phyloP scores from a whole-genome alignment of 2,113 vertebrate genomes.

The Ailurus styani region DNA sequence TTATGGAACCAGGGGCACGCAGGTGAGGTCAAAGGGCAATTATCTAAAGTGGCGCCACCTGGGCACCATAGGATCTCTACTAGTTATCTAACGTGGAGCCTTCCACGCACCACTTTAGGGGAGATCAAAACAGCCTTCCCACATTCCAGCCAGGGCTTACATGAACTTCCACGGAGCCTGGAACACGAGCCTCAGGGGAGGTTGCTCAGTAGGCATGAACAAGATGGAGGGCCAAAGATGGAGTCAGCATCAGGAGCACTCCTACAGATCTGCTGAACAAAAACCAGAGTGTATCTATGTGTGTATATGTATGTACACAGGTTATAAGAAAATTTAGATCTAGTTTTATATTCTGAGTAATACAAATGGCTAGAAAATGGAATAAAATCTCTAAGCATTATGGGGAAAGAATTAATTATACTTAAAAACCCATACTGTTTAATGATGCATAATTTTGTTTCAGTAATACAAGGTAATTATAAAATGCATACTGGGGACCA shows the following conservation, averaged over 20 bases:
- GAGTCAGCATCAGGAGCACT: neutral
- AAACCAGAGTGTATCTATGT: neutral
- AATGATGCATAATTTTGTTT: neutral
- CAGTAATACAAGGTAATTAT: neutral
- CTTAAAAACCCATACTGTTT: neutral
- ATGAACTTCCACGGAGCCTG: neutral
- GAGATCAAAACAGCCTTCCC: neutral
- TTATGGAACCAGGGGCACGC: neutral
- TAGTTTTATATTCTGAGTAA: neutral
- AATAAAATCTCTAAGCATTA: neutral
- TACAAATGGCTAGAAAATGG: neutral
- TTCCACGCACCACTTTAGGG: neutral
- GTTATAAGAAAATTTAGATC: neutral
- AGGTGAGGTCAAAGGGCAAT: neutral
- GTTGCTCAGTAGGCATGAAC: neutral
- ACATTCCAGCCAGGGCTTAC: neutral
- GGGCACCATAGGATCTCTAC: neutral
- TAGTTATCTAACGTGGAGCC: neutral
- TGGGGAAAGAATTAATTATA: constrained; percentile 14
- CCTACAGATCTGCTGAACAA: neutral
- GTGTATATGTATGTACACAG: neutral
- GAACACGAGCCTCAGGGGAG: neutral
- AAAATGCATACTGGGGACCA: neutral
- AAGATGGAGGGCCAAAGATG: neutral
- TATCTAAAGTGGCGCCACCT: neutral